Evolutionary conservation across 2,113 vertebrate species (phyloP).

Genomic region (Varanus salvator): DNA sequence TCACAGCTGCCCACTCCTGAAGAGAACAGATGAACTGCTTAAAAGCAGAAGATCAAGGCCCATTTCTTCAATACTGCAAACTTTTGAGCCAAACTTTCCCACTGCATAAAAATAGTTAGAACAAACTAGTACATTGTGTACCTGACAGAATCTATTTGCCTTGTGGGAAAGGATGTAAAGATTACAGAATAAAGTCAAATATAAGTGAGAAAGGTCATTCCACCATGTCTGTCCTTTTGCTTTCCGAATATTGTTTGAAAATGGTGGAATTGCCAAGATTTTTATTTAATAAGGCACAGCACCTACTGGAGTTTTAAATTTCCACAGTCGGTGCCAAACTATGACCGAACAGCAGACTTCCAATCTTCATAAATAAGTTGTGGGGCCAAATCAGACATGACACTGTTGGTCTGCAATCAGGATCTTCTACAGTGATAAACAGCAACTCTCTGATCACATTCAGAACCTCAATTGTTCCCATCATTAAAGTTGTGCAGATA

Average conservation of each 20-base stretch:
- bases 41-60: background rate
- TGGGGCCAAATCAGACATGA: background rate
- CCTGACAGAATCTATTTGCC: background rate
- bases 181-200: background rate
- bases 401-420: background rate
- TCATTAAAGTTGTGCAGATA: too few relatives aligned
- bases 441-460: too few relatives aligned
- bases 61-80: background rate
- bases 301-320: constrained; percentile 51
- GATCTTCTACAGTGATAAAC: background rate
- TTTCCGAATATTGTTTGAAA: constrained; percentile 61
- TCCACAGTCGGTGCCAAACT: constrained; percentile 58
- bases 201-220: constrained; percentile 9
- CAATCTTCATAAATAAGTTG: constrained; percentile 29
- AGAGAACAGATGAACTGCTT: background rate
- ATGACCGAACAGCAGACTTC: constrained; percentile 45
- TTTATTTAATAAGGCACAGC: constrained; percentile 52
- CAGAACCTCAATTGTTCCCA: too few relatives aligned
- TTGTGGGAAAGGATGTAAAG: background rate
- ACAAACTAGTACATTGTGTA: background rate
- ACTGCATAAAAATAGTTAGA: background rate
- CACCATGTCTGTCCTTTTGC: constrained; percentile 20
- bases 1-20: background rate
- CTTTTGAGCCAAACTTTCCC: background rate
- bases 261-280: constrained; percentile 55